Evolutionary conservation across 2,888 invertebrate genomes (phyloP).

Genomic region (Bhutanitis thaidina): DNA sequence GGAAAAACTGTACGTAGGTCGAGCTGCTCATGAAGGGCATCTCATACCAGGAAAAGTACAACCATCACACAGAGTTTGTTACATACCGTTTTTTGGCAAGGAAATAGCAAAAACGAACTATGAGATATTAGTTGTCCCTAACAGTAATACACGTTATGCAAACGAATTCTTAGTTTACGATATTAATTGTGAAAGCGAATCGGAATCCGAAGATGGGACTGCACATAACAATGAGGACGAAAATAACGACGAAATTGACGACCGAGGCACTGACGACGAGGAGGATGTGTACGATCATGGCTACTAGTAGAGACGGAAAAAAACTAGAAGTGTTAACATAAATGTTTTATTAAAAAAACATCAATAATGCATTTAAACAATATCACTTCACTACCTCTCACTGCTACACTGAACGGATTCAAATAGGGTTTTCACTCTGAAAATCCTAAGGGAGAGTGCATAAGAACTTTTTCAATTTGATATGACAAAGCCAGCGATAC

Average conservation of each 20-base stretch:
- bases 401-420: too few relatives aligned
- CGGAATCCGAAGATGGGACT: slow-evolving; percentile 10
- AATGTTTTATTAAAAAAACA: too few relatives aligned
- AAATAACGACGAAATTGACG: too few relatives aligned
- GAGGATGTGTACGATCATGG: neutral
- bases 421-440: too few relatives aligned
- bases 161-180: slow-evolving; percentile 8
- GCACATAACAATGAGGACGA: neutral
- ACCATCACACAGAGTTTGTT: slow-evolving; percentile 84
- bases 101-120: slow-evolving; percentile 38
- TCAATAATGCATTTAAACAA: too few relatives aligned
- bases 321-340: too few relatives aligned
- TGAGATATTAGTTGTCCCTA: slow-evolving; percentile 44
- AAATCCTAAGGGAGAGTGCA: too few relatives aligned
- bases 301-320: too few relatives aligned
- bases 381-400: too few relatives aligned
- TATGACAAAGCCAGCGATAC: too few relatives aligned
- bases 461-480: too few relatives aligned
- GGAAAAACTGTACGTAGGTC: slow-evolving; percentile 81
- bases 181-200: slow-evolving; percentile 8
- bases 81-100: slow-evolving; percentile 79
- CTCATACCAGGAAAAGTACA: slow-evolving; percentile 89
- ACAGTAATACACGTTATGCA: slow-evolving; percentile 24
- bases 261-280: too few relatives aligned
- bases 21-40: slow-evolving; percentile 84